Base-by-base conservation (phyloP, 2,888 invertebrate species). In the Drosophila colorata region DNA sequence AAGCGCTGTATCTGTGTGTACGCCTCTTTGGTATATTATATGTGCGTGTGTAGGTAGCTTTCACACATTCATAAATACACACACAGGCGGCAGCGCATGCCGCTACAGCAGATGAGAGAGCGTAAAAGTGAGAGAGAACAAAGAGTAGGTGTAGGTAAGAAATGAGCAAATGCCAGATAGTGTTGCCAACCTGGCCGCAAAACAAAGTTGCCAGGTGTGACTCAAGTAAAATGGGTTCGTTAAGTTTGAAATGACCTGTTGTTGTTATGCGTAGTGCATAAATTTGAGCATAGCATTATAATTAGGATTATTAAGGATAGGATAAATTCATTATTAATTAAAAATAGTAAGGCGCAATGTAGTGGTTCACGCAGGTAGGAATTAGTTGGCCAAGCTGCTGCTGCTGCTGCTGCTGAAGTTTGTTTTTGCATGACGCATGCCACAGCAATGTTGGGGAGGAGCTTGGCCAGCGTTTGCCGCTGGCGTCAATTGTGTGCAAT, bases 401-500 rank as follows among this genome's bases (percentile, higher is more conserved):
- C 0, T 13, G 4, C 0, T 28, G 25, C 25, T 25, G 31, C 31
- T 31, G 33, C 33, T 67, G 28, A 57, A 70, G 37, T 53, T 46
- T 33, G 11, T n/a, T 31, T 35, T 35, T 48, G 33, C 41, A 68
- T 78, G 78, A 78, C 78, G 82, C 78, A 78, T 81, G 61, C 57
- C 53, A 59, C 47, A 60, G 28, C 56, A 76, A 76, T 80, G 66
- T 55, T 58, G 56, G 66, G 66, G 72, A 75, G 71, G 65, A 63
- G 72, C 74, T 76, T 53, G 56, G 46, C 40, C 31, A 51, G 31
- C 38, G 16, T 35, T 52, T 43, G 60, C 46, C 44, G 67, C 60
- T 55, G 64, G 63, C 69, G 72, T 83, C 82, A 83, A 83, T 83
- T 83, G 84, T 83, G 77, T 60, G 74, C 84, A 86, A 83, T 83